Evolutionary conservation across 2,888 invertebrate species (phyloP), one percentile per base, ranked within the genome.

Genomic region (Beris morrisii): DNA sequence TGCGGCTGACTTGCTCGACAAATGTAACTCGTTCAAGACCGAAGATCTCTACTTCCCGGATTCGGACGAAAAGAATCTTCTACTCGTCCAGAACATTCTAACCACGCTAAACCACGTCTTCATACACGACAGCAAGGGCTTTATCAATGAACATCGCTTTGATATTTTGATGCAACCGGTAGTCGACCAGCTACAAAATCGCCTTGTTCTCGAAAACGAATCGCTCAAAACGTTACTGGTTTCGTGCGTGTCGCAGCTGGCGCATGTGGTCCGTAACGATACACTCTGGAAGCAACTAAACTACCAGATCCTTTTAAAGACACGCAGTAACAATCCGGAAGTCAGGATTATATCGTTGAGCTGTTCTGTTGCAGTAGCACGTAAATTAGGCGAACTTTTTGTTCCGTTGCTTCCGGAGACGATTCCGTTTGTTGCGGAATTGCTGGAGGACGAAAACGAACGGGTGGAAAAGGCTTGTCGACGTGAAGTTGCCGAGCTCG

Each of bases 391-490:
- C 4, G 93, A 93, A 77, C 93, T 93, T 75, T 97, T 94, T 82
- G 84, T 94, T 73, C 88, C 93, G 0, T 83, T 97, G 1, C 79
- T 97, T 58, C 95, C 97, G 0, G 97, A 97, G 77, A 94, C 95
- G 4, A 91, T 97, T 69, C 96, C 96, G 0, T 96, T 96, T 84
- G 83, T 97, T 44, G 93, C 95, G 0, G 97, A 97, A 77, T 83
- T 97, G 13, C 84, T 97, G 72, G 97, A 97, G 83, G 96, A 94
- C 75, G 93, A 93, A 71, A 90, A 92, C 70, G 88, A 90, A 70
- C 85, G 83, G 43, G 94, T 95, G 44, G 95, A 95, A 77, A 84
- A 86, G 50, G 86, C 86, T 52, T 92, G 93, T 2, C 91, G 92
- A 73, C 86, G 86, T 70, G 90, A 93, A 4, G 88, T 97, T 4